Evolutionary conservation across 2,113 vertebrate species (phyloP), one percentile per base, ranked within the genome.

Genomic region (Galemys pyrenaicus): DNA sequence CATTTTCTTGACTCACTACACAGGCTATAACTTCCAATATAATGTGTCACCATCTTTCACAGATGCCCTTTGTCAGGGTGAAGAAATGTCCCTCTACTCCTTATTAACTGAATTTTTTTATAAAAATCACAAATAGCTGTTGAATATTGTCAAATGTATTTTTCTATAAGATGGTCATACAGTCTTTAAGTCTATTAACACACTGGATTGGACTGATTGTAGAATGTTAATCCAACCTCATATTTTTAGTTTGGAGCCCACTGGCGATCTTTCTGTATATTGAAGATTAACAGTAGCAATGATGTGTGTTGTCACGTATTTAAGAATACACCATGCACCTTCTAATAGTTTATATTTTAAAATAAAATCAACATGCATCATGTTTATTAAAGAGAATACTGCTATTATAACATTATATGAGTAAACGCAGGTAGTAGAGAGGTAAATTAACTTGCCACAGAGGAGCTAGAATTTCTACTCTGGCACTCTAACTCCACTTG

Each of bases 1-100:
- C 56, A 89, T 86, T 80, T 60, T 89, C 67, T 89, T 88, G 60
- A 94, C 37, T 92, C 78, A 75, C 2, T 44, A 26, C 32, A 54
- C 24, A 54, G 28, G 32, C 35, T 51, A 87, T 10, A 17, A 41
- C 30, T 37, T 65, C n/a, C 17, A 74, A 9, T 41, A 65, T 6
- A 78, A 77, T 44, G 26, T 86, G 46, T 49, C 46, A 46, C 20
- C 16, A 37, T 58, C 64, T 86, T 58, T 46, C 39, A 92, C 0
- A 49, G 28, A 82, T 73, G 16, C 56, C 46, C 5, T 67, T 71
- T 92, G 77, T 78, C 26, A 71, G 46, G 26, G 28, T 82, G 49
- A 68, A 44, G 46, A 71, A 80, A 86, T 64, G 80, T 26, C 20
- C 44, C 26, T 93, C 62, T 60, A 54, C 32, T n/a, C n/a, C 30